phyloP scores from a whole-genome alignment of 2,113 vertebrate species.

The Silurus glanis region DNA sequence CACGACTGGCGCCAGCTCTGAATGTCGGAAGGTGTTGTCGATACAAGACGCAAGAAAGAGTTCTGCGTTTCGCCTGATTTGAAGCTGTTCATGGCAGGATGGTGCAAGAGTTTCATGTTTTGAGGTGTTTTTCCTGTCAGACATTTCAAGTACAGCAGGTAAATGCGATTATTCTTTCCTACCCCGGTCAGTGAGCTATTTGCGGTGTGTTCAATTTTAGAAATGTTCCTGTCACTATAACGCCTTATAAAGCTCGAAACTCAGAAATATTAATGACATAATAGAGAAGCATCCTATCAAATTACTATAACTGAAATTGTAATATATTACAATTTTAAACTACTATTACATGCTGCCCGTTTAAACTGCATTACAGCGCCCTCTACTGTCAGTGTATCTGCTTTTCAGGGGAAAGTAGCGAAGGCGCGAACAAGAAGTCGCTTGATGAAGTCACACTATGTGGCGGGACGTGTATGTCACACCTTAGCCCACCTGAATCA shows the following conservation, averaged over 20 bases:
- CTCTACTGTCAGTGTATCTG: neutral
- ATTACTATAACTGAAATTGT: neutral
- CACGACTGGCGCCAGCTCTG: neutral
- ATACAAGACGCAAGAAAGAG: neutral
- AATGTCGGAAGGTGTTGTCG: neutral
- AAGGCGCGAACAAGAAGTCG: neutral
- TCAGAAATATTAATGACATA: no score
- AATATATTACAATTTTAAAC: neutral
- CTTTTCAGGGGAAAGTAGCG: neutral
- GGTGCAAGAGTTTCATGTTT: slow-evolving; percentile 62
- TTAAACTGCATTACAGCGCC: neutral
- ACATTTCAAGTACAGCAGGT: slow-evolving; percentile 66
- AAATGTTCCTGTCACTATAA: no score
- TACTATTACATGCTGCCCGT: neutral
- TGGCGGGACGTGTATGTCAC: no score
- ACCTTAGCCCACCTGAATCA: no score
- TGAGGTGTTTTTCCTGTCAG: slow-evolving; percentile 60
- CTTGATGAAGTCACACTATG: neutral
- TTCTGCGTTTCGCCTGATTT: neutral
- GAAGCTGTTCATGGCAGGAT: slow-evolving; percentile 8
- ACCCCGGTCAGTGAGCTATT: no score
- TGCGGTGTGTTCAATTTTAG: no score
- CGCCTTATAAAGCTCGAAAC: no score
- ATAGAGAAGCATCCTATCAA: no score
- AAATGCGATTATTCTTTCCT: neutral